Percentiles rank a stretch among this genome's conserved stretches.
These are phyloP conservation scores for Tolypeutes matacus DNA, from an alignment of 2,797 vertebrate genomes.

Conservation along the genomic window DNA sequence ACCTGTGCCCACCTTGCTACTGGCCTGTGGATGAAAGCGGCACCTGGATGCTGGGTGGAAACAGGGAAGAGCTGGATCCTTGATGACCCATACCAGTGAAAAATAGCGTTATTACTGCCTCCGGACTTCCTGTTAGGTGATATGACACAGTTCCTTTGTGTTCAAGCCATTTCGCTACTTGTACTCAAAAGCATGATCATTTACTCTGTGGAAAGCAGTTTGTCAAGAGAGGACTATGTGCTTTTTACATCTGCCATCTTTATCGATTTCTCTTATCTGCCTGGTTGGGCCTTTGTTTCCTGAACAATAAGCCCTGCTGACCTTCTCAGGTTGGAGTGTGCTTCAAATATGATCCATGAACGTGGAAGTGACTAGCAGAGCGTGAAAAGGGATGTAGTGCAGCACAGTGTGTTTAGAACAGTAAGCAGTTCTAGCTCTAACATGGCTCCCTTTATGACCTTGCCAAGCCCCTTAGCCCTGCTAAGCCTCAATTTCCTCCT, in stretches of 20 bases:
- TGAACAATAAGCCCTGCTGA: not conserved
- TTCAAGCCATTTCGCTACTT: conserved; percentile 22
- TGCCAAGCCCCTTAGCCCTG: not conserved
- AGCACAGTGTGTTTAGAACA: not conserved
- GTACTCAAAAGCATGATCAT: conserved; percentile 1
- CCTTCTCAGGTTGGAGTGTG: not conserved
- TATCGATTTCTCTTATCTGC: not conserved
- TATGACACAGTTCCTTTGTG: not conserved
- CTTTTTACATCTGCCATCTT: conserved; percentile 1
- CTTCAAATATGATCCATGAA: not conserved
- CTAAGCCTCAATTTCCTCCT: not conserved
- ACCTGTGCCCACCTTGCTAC: not conserved
- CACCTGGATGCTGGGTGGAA: not conserved
- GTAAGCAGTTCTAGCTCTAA: no score
- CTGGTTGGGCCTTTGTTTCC: not conserved
- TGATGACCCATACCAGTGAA: no score
- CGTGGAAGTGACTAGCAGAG: not conserved
- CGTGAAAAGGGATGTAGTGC: not conserved
- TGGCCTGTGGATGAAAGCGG: not conserved
- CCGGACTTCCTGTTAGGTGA: not conserved
- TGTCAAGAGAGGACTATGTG: not conserved
- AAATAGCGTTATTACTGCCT: no score
- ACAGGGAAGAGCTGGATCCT: not conserved
- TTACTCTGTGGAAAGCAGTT: conserved; percentile 16
- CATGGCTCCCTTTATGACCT: not conserved